Conservation (phyloP, 2,888 invertebrate genomes). For the Caenorhabditis uteleia region DNA sequence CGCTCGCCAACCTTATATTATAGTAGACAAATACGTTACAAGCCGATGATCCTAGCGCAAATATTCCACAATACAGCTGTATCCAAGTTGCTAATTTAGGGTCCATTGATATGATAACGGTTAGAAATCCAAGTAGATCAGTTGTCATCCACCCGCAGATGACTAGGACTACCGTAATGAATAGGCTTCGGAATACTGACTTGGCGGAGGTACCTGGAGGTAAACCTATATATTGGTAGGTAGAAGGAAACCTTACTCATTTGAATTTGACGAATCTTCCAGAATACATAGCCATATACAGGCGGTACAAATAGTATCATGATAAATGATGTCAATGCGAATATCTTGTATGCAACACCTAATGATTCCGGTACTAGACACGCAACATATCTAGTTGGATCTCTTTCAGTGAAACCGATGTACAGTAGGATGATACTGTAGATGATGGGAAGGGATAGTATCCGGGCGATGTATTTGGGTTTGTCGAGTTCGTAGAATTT, state of each 20-base stretch:
- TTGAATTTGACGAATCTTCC: neutral
- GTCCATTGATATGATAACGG: slow-evolving; percentile 29
- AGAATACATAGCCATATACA: slow-evolving; percentile 1
- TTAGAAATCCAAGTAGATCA: slow-evolving; percentile 20
- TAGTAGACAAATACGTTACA: slow-evolving; percentile 31
- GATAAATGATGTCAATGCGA: slow-evolving; percentile 3
- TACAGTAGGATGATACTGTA: slow-evolving; percentile 3
- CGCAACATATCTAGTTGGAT: neutral
- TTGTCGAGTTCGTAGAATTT: slow-evolving; percentile 3
- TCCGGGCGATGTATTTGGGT: neutral
- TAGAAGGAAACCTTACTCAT: too few species aligned
- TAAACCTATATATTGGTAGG: neutral
- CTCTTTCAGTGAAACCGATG: neutral
- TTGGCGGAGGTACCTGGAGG: slow-evolving; percentile 9
- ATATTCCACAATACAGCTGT: slow-evolving; percentile 28
- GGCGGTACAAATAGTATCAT: slow-evolving; percentile 4
- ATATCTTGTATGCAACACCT: slow-evolving; percentile 5
- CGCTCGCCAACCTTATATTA: slow-evolving; percentile 19
- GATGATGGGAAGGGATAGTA: slow-evolving; percentile 1
- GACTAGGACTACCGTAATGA: neutral
- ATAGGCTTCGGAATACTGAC: slow-evolving; percentile 2
- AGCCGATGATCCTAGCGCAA: slow-evolving; percentile 21
- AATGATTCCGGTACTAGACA: slow-evolving; percentile 6
- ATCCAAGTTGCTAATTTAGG: slow-evolving; percentile 12
- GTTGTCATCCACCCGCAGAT: slow-evolving; percentile 34